Conservation (phyloP, 2,113 vertebrate species). For the Dipodomys stephensi region DNA sequence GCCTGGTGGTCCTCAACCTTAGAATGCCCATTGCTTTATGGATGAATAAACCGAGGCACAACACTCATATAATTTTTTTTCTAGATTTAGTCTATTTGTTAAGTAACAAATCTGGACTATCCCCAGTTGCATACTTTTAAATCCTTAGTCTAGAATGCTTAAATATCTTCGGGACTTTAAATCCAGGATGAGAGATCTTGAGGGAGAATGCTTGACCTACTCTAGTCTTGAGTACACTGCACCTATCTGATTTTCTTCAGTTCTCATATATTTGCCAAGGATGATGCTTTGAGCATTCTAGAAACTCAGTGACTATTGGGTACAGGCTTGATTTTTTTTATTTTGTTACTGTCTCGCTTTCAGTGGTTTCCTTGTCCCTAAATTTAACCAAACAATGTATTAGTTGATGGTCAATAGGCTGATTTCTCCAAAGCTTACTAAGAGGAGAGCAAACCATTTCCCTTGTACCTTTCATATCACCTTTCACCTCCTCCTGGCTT, state of each 20-base stretch:
- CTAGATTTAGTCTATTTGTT: not conserved
- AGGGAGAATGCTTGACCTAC: not conserved
- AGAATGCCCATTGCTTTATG: not conserved
- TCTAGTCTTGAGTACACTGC: not conserved
- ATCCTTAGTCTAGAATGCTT: not conserved
- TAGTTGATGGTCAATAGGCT: slow-evolving; percentile 59
- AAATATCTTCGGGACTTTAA: not conserved
- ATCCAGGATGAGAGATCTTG: not conserved
- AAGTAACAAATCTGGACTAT: not conserved
- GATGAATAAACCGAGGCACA: not conserved
- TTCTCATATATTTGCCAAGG: not conserved
- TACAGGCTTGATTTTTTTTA: slow-evolving; percentile 43
- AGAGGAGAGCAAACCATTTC: slow-evolving; percentile 35
- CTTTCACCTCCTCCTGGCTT: slow-evolving; percentile 31
- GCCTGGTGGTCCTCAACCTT: not conserved
- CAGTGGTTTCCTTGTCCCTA: slow-evolving; percentile 1
- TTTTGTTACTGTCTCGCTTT: slow-evolving; percentile 50
- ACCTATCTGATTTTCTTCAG: slow-evolving; percentile 7
- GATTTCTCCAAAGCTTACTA: slow-evolving; percentile 67
- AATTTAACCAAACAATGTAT: slow-evolving; percentile 63
- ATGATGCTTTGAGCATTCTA: not conserved
- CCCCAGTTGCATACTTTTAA: not conserved
- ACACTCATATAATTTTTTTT: not conserved
- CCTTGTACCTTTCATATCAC: slow-evolving; percentile 45
- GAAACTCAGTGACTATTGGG: slow-evolving; percentile 39